Evolutionary conservation across 2,113 vertebrate genomes (phyloP), one percentile per base, ranked within the genome.

Genomic region (Aspidoscelis tigris): DNA sequence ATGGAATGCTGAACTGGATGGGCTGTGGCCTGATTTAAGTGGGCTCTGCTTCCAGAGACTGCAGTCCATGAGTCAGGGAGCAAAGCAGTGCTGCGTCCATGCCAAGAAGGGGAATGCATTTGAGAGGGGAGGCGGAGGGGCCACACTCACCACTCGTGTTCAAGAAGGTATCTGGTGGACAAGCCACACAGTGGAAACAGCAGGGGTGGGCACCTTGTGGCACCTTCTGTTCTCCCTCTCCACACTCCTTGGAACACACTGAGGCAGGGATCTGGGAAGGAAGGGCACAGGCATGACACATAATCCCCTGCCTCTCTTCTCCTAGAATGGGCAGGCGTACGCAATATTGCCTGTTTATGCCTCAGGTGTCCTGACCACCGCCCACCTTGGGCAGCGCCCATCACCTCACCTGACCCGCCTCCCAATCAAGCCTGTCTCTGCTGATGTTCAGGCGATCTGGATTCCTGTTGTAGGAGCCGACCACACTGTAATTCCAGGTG

Each of bases 101-200:
- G 5, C 3, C 22, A 12, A 5, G 12, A 7, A n/a, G 43, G 41
- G 24, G 33, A 41, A 66, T 26, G 39, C 21, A 12, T 22, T 50
- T 10, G 16, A 72, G 68, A n/a, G 44, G n/a, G 64, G 18, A 69
- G 12, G 78, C 12, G 26, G 43, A 22, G 53, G 12, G 21, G 21
- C 24, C 2, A 12, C 55, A 94, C 95, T 94, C 92, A 98, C 96
- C 96, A 0, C 96, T 97, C 53, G 1, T 90, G 91, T 97, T 97
- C 71, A 97, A 81, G 79, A 97, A 97, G 74, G 95, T 97, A 82
- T 95, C 95, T 0, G 89, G 26, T 0, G 88, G 89, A 85, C 97
- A 98, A 64, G 93, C 80, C 47, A 91, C 33, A 1, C 97, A 98
- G 4, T 78, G 81, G 26, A 98, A 98, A 87, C 97, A 98, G 78